phyloP scores from a whole-genome alignment of 2,888 invertebrate species.

The Caenorhabditis sulstoni region DNA sequence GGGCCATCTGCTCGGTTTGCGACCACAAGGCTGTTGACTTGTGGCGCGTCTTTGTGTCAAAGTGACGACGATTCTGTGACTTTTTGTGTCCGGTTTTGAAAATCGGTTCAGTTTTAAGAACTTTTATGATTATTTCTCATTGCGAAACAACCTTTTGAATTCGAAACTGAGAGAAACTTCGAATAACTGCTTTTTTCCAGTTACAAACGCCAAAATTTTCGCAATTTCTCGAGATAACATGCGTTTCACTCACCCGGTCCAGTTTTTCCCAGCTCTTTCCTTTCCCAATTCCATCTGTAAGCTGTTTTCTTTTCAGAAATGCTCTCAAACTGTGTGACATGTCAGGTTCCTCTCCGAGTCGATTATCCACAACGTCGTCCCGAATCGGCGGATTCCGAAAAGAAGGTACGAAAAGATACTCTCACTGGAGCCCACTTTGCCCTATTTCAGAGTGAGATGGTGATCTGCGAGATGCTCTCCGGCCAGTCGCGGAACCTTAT shows the following conservation, averaged over 20 bases:
- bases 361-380: slow-evolving; percentile 50
- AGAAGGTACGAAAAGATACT: slow-evolving; percentile 12
- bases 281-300: neutral
- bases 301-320: slow-evolving; percentile 18
- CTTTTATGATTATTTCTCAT: too few relatives aligned
- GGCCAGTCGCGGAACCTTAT: slow-evolving; percentile 70
- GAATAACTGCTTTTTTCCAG: too few relatives aligned
- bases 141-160: neutral
- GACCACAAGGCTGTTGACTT: slow-evolving; percentile 33
- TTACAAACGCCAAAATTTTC: too few relatives aligned
- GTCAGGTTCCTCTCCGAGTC: slow-evolving; percentile 56
- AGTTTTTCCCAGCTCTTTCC: neutral
- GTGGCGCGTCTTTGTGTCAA: slow-evolving; percentile 5
- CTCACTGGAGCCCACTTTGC: too few relatives aligned
- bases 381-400: slow-evolving; percentile 54
- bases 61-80: slow-evolving; percentile 28
- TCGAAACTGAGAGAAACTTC: neutral
- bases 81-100: slow-evolving; percentile 18
- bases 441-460: slow-evolving; percentile 36
- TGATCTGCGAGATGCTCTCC: slow-evolving; percentile 46
- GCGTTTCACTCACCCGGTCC: too few relatives aligned
- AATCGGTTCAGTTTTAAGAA: neutral
- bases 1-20: neutral
- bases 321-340: slow-evolving; percentile 53
- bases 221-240: too few relatives aligned